Conservation (phyloP, 2,113 vertebrate species). For the Microcebus ravelobensis region DNA sequence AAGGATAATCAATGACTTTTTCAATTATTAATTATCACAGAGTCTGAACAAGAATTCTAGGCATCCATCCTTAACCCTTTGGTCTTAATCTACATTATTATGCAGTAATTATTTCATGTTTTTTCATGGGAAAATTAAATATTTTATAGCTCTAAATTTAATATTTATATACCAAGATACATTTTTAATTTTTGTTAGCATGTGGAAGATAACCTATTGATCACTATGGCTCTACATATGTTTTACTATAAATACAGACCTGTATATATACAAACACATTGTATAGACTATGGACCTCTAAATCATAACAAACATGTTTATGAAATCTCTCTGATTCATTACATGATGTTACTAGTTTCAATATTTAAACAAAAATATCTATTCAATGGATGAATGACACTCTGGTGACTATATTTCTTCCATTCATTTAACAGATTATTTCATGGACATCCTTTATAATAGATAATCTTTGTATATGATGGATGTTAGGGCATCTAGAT, state of each 20-base stretch:
- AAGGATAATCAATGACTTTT: not conserved
- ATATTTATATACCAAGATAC: not conserved
- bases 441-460: not conserved
- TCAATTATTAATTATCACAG: not conserved
- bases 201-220: not conserved
- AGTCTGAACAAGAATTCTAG: not conserved
- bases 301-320: not conserved
- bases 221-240: not conserved
- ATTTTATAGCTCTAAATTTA: not conserved
- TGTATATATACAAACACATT: not conserved
- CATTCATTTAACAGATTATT: not conserved
- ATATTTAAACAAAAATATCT: slow-evolving; percentile 6
- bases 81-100: not conserved
- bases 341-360: not conserved
- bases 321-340: not conserved
- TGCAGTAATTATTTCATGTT: not conserved
- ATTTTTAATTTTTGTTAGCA: not conserved
- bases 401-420: not conserved
- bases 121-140: not conserved
- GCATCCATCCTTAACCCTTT: not conserved
- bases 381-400: not conserved
- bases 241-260: not conserved
- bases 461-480: not conserved
- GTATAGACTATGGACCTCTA: not conserved
- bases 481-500: not conserved